A percentile compares a stretch with the other conserved stretches of the same genome.
Conservation (phyloP, 2,888 invertebrate species). For the Drosophila phalerata region DNA sequence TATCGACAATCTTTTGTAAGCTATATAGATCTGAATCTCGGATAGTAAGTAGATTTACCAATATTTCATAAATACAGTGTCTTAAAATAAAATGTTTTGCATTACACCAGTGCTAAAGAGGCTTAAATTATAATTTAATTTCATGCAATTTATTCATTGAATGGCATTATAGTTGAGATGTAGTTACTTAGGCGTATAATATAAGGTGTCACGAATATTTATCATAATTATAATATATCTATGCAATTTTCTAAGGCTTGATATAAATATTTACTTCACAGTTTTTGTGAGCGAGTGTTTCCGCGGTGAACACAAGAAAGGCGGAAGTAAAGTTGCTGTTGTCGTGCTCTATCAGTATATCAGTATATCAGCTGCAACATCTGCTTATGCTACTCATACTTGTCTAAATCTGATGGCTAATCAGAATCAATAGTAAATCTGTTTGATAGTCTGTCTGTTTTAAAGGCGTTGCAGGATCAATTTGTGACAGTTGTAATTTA, state of each 20-base stretch:
- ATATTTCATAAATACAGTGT: not conserved
- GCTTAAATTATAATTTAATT: not conserved
- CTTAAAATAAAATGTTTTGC: not conserved
- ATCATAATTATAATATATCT: constrained; percentile 36
- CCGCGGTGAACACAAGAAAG: not conserved
- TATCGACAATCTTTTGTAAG: too few relatives aligned
- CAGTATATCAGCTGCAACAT: constrained; percentile 30
- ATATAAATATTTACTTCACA: constrained; percentile 26
- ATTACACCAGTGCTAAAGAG: not conserved
- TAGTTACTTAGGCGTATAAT: not conserved
- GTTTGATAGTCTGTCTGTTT: constrained; percentile 16
- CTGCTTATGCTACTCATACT: constrained; percentile 1
- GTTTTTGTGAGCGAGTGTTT: constrained; percentile 6
- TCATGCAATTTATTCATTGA: not conserved
- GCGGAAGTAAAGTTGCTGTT: constrained; percentile 22
- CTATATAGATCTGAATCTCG: too few relatives aligned
- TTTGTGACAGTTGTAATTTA: not conserved
- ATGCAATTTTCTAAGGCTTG: constrained; percentile 38
- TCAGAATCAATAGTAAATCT: constrained; percentile 8
- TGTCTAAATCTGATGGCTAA: not conserved
- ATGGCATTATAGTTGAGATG: not conserved
- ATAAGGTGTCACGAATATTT: not conserved
- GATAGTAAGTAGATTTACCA: too few relatives aligned
- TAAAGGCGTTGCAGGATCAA: not conserved
- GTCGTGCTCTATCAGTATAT: constrained; percentile 67